phyloP scores from a whole-genome alignment of 1,140 invertebrate species.

The Harpegnathos saltator region DNA sequence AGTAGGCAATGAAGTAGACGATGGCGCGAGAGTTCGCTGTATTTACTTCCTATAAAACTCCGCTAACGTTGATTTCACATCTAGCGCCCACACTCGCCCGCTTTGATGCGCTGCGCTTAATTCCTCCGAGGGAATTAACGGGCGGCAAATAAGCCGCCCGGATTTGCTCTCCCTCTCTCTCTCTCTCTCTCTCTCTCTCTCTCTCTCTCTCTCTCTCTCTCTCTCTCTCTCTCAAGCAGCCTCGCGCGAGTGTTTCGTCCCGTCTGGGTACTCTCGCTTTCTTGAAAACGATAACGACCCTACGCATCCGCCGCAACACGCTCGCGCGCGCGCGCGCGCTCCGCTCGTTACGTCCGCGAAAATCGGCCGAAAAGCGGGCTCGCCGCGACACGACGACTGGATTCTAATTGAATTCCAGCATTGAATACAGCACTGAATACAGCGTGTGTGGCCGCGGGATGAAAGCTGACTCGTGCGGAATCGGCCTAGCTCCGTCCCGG shows the following conservation, averaged over 20 bases:
- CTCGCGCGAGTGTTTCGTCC: background rate
- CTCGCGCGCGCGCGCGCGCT: no score
- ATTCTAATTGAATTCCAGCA: constrained; percentile 66
- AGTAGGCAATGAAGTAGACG: background rate
- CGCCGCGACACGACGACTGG: background rate
- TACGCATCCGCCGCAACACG: no score
- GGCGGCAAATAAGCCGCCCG: constrained; percentile 26
- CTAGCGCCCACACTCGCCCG: background rate
- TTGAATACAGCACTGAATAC: no score
- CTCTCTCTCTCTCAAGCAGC: no score
- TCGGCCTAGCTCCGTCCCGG: constrained; percentile 6
- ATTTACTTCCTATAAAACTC: constrained; percentile 24
- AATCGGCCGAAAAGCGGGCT: background rate
- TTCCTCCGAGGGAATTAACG: constrained; percentile 21
- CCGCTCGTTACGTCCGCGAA: no score
- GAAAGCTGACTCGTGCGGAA: constrained; percentile 56
- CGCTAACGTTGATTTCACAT: constrained; percentile 30
- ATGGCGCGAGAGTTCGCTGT: background rate
- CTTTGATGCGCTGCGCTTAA: constrained; percentile 4
- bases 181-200: background rate
- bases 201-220: background rate
- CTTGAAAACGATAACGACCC: no score
- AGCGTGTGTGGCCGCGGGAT: constrained; percentile 26
- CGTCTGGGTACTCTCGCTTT: background rate
- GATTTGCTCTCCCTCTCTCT: background rate